Base-by-base conservation (phyloP, 1,140 invertebrate genomes). In the Lordiphosa collinella region DNA sequence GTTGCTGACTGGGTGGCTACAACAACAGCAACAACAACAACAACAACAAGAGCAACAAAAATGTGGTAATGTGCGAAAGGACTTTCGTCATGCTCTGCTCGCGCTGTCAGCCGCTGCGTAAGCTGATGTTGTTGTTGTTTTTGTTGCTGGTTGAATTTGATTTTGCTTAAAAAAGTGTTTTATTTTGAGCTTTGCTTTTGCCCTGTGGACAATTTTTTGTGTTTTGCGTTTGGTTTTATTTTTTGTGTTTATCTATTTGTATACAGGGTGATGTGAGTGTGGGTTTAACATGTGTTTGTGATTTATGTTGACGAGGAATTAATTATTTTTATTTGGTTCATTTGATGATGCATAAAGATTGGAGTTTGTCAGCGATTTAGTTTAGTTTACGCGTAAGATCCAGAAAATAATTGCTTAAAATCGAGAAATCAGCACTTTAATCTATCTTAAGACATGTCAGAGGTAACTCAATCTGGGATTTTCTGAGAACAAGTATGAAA, bases 21-120 rank as follows among this genome's bases (percentile, higher is more conserved):
- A 44, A 51, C 59, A 58, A 60, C 14, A 61, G 41, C 29, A 7
- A 64, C 43, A 41, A 37, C 57, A 58, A 60, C 14, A 61, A 48
- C 29, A 7, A 64, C 43, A 41, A 37, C 57, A 16, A 59, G 16
- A 53, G 32, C 62, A 58, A 53, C 56, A 66, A 62, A 69, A 62
- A 84, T 78, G 78, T 84, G 78, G 79, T 84, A 84, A 84, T 84
- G 73, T 84, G 78, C 79, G 72, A 84, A 84, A 84, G 78, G 80
- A 82, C 78, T 84, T 84, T 84, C 78, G 78, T 84, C 78, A 84
- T 84, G 78, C 78, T 84, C 64, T 66, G 67, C 66, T 31, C 35
- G 47, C 47, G 50, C 52, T 65, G 51, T 25, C 52, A 54, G 62
- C 64, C 67, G 48, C 37, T 72, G 64, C 43, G 53, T 59, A 54